Evolutionary conservation across 2,888 invertebrate genomes (phyloP), one percentile per base, ranked within the genome.

Genomic region (Andrena minutula): DNA sequence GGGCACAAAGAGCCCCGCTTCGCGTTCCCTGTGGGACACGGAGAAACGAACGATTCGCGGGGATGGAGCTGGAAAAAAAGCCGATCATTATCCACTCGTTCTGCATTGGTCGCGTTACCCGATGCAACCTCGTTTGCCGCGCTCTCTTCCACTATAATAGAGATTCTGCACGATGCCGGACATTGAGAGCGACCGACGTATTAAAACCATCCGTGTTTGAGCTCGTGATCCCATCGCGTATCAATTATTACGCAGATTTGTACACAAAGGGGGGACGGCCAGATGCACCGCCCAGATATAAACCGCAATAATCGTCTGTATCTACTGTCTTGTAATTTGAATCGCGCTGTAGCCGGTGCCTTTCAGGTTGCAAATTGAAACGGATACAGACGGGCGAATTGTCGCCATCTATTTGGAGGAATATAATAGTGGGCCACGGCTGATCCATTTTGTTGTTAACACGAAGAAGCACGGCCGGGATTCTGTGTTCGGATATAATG

Each of bases 81-180:
- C 76, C 86, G 88, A 89, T 88, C 89, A 89, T 87, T 88, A 88
- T 89, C 88, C 83, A 82, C 80, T 87, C 78, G 85, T 75, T 82
- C 79, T 66, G 77, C 86, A 86, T 87, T 82, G 85, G 83, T 82
- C 88, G 88, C 85, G 86, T 84, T 87, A 82, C 78, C 78, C 82
- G 87, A 88, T 86, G 87, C 87, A 87, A 82, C 86, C 87, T 85
- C 84, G 87, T 87, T 87, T 79, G 87, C 82, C 72, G 69, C 72
- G 53, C 81, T 76, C 77, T 75, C 76, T 60, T 71, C 75, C 76
- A 75, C 72, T 60, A 87, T 87, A 88, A 88, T 88, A 84, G 88
- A 85, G 88, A 88, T 83, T 77, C 86, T 60, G 81, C 53, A 68
- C 83, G 86, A 74, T 74, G 83, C 83, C 65, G 79, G 79, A 86